Percentiles rank a stretch among this genome's conserved stretches.
phyloP scores from a whole-genome alignment of 2,113 vertebrate species.

The Albula glossodonta region DNA sequence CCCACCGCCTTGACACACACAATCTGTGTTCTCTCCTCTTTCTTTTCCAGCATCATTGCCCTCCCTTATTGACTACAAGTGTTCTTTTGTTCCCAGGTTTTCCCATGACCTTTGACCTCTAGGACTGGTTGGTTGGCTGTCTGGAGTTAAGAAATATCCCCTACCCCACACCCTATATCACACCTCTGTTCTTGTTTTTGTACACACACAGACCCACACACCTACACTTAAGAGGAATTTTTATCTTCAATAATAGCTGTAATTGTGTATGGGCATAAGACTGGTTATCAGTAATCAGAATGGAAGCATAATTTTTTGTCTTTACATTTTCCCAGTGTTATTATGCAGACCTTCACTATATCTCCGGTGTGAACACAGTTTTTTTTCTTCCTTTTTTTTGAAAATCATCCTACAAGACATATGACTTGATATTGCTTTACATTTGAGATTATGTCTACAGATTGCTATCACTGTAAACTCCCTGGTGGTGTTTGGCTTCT shows the following conservation, averaged over 20 bases:
- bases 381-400: not conserved
- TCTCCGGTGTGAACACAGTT: not conserved
- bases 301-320: not conserved
- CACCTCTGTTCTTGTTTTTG: not conserved
- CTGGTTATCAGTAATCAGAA: too few relatives aligned
- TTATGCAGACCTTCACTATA: not conserved
- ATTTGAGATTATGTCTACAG: constrained; percentile 12
- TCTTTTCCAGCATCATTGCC: constrained; percentile 13
- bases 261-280: too few relatives aligned
- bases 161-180: not conserved
- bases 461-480: not conserved
- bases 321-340: not conserved
- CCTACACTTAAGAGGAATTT: not conserved
- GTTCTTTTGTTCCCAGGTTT: constrained; percentile 34
- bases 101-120: constrained; percentile 38
- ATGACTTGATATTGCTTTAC: too few relatives aligned
- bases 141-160: constrained; percentile 20
- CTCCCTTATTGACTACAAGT: constrained; percentile 15
- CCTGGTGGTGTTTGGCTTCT: not conserved
- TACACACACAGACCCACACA: not conserved
- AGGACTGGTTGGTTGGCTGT: constrained; percentile 19
- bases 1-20: not conserved
- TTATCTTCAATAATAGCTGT: not conserved
- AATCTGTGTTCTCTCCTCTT: constrained; percentile 10
- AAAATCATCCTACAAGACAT: not conserved